phyloP scores from a whole-genome alignment of 2,888 invertebrate species.

The Nesidiocoris tenuis region DNA sequence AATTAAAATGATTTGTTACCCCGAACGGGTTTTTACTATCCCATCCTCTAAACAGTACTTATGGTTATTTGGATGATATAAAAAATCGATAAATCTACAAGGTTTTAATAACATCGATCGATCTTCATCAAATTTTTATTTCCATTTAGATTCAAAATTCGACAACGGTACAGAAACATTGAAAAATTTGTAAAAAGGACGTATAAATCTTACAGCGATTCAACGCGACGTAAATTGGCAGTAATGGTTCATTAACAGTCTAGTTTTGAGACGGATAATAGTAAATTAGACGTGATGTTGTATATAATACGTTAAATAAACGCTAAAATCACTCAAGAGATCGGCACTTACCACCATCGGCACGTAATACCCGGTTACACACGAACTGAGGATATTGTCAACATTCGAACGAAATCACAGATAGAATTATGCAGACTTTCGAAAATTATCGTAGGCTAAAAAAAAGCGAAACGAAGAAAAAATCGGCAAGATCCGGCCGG shows the following conservation, averaged over 20 bases:
- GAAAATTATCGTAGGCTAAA: not conserved
- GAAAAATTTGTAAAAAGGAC: not conserved
- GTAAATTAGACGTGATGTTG: not conserved
- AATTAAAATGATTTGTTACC: constrained; percentile 13
- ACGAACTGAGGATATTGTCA: constrained; percentile 10
- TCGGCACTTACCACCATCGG: not conserved
- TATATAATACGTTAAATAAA: not conserved
- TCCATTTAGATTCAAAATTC: no score
- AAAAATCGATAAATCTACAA: no score
- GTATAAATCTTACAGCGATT: not conserved
- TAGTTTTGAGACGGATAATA: not conserved
- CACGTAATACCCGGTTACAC: not conserved
- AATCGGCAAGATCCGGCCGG: no score
- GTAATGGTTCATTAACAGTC: not conserved
- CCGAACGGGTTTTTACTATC: not conserved
- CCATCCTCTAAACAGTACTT: not conserved
- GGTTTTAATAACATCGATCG: no score
- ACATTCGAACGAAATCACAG: constrained; percentile 16
- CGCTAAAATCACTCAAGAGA: no score
- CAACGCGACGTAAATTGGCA: not conserved
- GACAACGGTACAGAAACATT: not conserved
- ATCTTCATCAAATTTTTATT: no score
- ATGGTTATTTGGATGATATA: no score
- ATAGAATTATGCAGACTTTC: constrained; percentile 18
- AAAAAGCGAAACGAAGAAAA: not conserved